These are phyloP conservation scores for Hyla sarda DNA, from an alignment of 2,113 vertebrate species.

Conservation along the genomic window DNA sequence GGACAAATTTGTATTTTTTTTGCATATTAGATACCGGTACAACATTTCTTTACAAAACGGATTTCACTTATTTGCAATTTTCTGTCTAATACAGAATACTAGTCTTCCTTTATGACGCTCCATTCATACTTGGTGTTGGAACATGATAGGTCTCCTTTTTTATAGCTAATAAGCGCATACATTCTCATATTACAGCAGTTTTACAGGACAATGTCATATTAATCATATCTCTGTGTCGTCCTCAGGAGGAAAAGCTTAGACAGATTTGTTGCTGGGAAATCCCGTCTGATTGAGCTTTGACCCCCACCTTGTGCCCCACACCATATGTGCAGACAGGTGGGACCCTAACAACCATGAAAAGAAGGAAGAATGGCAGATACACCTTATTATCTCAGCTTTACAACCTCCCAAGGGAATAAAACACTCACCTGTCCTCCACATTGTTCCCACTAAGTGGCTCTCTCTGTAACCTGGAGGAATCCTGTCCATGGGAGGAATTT, in stretches of 20 bases:
- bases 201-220: neutral
- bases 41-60: no score
- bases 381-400: neutral
- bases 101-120: no score
- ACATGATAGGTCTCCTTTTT: no score
- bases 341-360: neutral
- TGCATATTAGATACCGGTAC: no score
- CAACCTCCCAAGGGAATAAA: neutral
- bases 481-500: constrained; percentile 5
- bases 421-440: constrained; percentile 20
- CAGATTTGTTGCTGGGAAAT: neutral
- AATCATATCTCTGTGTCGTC: neutral
- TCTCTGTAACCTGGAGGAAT: neutral
- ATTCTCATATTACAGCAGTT: neutral
- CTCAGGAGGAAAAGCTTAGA: neutral
- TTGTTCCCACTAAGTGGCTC: neutral
- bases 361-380: neutral
- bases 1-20: no score
- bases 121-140: no score
- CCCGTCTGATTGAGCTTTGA: neutral
- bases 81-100: no score
- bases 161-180: neutral
- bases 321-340: constrained; percentile 10
- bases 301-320: neutral
- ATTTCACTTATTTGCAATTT: no score